Evolutionary conservation across 2,113 vertebrate species (phyloP).

Genomic region (Mus pahari): DNA sequence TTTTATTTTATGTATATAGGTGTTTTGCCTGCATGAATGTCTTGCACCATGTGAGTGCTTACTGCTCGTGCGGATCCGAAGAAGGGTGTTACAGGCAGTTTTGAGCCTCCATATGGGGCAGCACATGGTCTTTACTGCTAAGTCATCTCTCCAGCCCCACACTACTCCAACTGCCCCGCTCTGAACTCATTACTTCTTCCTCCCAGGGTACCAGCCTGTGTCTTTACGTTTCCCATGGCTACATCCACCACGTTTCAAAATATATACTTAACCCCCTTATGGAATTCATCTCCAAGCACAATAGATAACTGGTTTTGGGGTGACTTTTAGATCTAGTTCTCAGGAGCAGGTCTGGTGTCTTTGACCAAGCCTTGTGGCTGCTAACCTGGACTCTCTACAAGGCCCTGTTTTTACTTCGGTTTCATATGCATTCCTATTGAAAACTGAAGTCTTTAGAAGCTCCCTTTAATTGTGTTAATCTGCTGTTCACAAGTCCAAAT

Average conservation of each 20-base stretch:
- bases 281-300: neutral
- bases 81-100: neutral
- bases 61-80: neutral
- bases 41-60: neutral
- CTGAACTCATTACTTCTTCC: neutral
- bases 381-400: neutral
- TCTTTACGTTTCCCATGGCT: neutral
- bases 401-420: neutral
- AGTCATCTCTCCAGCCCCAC: neutral
- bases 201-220: neutral
- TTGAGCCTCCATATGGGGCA: neutral
- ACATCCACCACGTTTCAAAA: neutral
- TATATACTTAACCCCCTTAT: neutral
- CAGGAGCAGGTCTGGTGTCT: neutral
- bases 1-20: neutral
- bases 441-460: conserved; percentile 63
- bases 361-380: neutral
- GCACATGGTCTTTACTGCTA: neutral
- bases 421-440: neutral
- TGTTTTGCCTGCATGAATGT: neutral
- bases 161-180: neutral
- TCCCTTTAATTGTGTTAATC: conserved; percentile 68
- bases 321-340: neutral
- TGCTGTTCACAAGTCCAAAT: conserved; percentile 56
- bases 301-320: neutral